Conservation (phyloP, 2,888 invertebrate genomes). For the Pemphredon lugubris region DNA sequence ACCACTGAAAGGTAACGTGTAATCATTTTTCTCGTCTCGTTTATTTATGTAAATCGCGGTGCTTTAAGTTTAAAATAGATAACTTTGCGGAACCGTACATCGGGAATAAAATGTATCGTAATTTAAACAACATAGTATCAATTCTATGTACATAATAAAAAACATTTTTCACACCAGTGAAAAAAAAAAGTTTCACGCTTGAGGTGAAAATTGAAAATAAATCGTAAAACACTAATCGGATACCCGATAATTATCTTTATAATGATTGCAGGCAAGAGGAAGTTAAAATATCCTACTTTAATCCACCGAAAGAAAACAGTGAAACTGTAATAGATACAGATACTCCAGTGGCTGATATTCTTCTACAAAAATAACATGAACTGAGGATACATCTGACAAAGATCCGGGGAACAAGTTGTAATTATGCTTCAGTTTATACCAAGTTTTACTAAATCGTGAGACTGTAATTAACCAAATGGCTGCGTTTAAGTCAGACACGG, state of each 20-base stretch:
- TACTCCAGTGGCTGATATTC: not conserved
- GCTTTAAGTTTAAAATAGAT: not conserved
- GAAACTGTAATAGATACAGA: not conserved
- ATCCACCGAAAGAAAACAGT: conserved; percentile 31
- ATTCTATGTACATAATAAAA: no score
- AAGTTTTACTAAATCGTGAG: not conserved
- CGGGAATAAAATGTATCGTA: no score
- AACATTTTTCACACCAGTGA: not conserved
- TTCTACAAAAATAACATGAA: not conserved
- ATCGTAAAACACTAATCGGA: no score
- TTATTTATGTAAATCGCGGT: not conserved
- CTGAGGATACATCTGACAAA: not conserved
- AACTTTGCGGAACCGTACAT: no score
- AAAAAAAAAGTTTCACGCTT: not conserved
- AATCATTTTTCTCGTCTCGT: not conserved
- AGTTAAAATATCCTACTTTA: conserved; percentile 55
- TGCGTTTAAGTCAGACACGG: not conserved
- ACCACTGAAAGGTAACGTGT: conserved; percentile 76
- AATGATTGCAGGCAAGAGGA: conserved; percentile 45
- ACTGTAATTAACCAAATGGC: not conserved
- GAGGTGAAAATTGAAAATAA: no score
- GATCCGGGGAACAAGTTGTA: not conserved
- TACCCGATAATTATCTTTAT: conserved; percentile 10
- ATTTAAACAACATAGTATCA: no score
- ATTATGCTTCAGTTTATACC: conserved; percentile 4